Evolutionary conservation across 2,888 invertebrate species (phyloP), one percentile per base, ranked within the genome.

Genomic region (Dorcus hopei): DNA sequence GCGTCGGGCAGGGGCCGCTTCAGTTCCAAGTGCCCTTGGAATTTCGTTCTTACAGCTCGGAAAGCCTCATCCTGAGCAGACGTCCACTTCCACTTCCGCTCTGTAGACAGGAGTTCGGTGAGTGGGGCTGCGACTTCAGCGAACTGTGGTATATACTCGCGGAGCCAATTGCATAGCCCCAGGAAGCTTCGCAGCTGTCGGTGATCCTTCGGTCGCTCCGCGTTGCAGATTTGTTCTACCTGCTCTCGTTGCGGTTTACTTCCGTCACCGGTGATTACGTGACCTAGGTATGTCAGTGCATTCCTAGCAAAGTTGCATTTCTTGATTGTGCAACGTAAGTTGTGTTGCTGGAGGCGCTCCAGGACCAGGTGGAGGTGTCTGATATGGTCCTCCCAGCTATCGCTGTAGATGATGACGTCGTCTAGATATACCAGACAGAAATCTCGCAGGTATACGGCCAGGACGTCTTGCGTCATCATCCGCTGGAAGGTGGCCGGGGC

Each of bases 401-500:
- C 9, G 1, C 53, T 56, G 23, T 60, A 63, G 2, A 65, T 52
- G 3, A 72, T 66, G 3, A 73, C 68, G 50, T 73, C 70, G 40
- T 72, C 72, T 1, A 72, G 52, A 52, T 72, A 73, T 0, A 67
- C 68, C 1, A 19, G 19, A 8, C 45, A 45, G 52, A 54, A 63
- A 0, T 57, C 6, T 2, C 58, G 54, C 2, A 68, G 23, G 43
- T 62, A 63, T 0, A 68, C 68, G 0, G 48, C 39, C 0, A 68
- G 61, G 0, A 69, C 66, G 8, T 65, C 60, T 19, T 66, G 65
- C 7, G 51, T 58, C 66, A 70, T 70, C 2, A 71, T 53, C 2
- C 67, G 52, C 33, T 72, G 71, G 33, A 73, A 73, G 0, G 68
- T 68, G 9, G 60, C 57, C 0, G 68, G 69, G 1, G 71, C 71